Conservation (phyloP, 2,888 invertebrate species). For the Nomada lathburiana region DNA sequence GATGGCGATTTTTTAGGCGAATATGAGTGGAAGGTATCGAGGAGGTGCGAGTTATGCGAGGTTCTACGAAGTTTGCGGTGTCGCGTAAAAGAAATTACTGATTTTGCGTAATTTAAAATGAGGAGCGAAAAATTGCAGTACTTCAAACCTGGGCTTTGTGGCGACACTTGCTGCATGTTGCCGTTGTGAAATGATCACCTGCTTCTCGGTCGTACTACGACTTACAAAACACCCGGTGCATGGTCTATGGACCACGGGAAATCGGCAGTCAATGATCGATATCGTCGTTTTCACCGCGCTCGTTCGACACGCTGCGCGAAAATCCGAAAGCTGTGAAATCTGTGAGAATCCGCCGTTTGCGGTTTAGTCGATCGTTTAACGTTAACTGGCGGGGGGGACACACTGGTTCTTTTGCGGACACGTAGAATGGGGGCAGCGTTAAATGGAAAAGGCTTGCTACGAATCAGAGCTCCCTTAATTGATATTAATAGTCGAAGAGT, state of each 20-base stretch:
- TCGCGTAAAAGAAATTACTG: no score
- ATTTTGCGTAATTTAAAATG: no score
- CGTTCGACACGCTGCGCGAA: slow-evolving; percentile 1
- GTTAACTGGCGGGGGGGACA: not conserved
- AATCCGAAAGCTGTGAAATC: slow-evolving; percentile 50
- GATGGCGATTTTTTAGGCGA: no score
- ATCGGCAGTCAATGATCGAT: slow-evolving; percentile 44
- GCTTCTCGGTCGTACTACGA: no score
- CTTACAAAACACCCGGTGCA: not conserved
- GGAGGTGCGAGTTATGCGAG: no score
- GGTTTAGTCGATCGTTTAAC: slow-evolving; percentile 8
- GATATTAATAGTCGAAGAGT: no score
- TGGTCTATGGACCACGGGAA: slow-evolving; percentile 20
- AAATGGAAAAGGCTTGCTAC: not conserved
- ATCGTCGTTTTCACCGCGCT: slow-evolving; percentile 24
- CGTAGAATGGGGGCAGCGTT: not conserved
- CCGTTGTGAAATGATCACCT: no score
- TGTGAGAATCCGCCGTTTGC: slow-evolving; percentile 4
- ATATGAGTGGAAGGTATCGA: no score
- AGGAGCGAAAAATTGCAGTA: no score
- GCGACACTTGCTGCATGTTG: not conserved
- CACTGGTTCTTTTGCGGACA: not conserved
- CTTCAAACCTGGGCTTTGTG: no score
- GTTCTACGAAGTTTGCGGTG: no score
- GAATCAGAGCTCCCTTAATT: not conserved